These are phyloP conservation scores for Chesias legatella DNA, from an alignment of 2,888 invertebrate genomes.

Conservation along the genomic window DNA sequence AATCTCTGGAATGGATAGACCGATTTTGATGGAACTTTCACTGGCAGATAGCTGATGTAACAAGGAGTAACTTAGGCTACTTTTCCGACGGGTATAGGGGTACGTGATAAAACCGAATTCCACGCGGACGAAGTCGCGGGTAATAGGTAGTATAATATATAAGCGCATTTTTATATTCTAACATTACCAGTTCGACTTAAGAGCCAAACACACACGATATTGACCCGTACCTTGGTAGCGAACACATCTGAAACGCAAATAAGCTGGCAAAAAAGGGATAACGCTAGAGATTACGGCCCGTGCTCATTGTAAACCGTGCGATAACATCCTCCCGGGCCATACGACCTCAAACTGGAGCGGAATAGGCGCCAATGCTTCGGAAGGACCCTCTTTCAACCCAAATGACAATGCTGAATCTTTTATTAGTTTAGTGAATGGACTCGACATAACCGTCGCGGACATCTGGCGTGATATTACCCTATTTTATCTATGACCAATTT, in stretches of 20 bases:
- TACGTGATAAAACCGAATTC: no score
- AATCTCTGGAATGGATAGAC: no score
- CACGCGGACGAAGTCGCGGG: no score
- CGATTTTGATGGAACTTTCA: no score
- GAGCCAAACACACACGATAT: no score
- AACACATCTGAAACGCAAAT: conserved; percentile 11
- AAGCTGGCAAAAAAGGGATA: conserved; percentile 34
- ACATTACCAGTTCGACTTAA: no score
- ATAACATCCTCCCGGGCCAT: conserved; percentile 58
- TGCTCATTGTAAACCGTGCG: conserved; percentile 58
- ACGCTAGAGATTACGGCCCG: conserved; percentile 41
- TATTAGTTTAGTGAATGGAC: conserved; percentile 77
- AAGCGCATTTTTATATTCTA: no score
- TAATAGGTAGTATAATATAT: no score
- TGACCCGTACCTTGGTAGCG: no score
- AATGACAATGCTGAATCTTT: conserved; percentile 78
- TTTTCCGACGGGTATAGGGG: no score
- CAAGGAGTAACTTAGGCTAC: no score
- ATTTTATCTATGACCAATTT: conserved; percentile 39
- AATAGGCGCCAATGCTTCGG: conserved; percentile 56
- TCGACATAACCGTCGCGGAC: conserved; percentile 76
- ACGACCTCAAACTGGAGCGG: conserved; percentile 49
- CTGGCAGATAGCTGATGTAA: no score
- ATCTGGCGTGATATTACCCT: conserved; percentile 77
- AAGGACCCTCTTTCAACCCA: conserved; percentile 63